phyloP scores from a whole-genome alignment of 2,888 invertebrate species.

The Antheraea assamensis region DNA sequence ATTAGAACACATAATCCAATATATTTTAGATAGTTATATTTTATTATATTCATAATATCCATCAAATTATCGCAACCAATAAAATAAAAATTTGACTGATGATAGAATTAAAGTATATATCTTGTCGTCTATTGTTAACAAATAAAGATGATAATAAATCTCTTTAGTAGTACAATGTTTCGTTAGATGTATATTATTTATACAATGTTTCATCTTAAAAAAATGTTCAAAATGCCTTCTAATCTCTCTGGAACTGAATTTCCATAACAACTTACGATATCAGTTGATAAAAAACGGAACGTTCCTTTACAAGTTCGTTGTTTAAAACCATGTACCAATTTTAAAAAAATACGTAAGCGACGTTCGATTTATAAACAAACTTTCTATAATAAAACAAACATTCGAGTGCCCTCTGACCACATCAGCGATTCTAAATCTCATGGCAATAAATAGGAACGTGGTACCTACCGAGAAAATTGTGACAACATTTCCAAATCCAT shows the following conservation, averaged over 20 bases:
- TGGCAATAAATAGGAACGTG: conserved; percentile 21
- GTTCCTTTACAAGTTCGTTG: too few relatives aligned
- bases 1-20: not conserved
- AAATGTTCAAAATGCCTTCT: too few relatives aligned
- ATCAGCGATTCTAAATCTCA: conserved; percentile 18
- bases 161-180: not conserved
- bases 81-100: not conserved
- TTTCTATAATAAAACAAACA: conserved; percentile 36
- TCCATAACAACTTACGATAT: too few relatives aligned
- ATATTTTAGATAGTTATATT: not conserved
- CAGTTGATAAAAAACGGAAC: not conserved
- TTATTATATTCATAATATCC: not conserved
- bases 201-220: not conserved
- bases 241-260: too few relatives aligned
- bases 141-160: not conserved
- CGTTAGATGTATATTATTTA: not conserved
- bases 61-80: not conserved
- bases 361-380: conserved; percentile 23
- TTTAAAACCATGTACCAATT: not conserved
- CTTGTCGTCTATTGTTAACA: not conserved
- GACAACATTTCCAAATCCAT: conserved; percentile 55
- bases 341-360: not conserved
- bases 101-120: not conserved
- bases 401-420: conserved; percentile 4
- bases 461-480: conserved; percentile 42